Conservation (phyloP, 2,888 invertebrate genomes). For the Platycheirus albimanus region DNA sequence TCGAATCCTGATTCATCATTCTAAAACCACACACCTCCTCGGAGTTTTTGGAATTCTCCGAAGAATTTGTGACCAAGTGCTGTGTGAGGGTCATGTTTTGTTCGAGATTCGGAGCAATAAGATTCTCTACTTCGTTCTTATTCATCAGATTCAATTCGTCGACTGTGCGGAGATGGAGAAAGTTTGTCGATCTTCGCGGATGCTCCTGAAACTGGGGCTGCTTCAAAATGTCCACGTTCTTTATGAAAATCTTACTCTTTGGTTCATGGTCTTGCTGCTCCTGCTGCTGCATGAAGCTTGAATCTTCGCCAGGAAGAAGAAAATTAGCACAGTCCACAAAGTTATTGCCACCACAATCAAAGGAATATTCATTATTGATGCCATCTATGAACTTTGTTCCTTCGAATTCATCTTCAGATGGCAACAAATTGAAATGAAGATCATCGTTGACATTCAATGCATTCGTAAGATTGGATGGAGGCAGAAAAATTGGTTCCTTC, state of each 20-base stretch:
- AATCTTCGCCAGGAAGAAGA: slow-evolving; percentile 49
- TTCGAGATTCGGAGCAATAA: slow-evolving; percentile 80
- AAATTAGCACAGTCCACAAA: slow-evolving; percentile 62
- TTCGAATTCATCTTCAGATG: slow-evolving; percentile 42
- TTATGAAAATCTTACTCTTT: slow-evolving; percentile 80
- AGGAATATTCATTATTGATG: slow-evolving; percentile 49
- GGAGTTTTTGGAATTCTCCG: slow-evolving; percentile 75
- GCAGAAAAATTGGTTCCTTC: slow-evolving; percentile 80
- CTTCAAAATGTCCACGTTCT: slow-evolving; percentile 80
- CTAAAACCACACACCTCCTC: slow-evolving; percentile 60
- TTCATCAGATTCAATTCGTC: slow-evolving; percentile 82
- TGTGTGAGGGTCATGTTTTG: slow-evolving; percentile 62
- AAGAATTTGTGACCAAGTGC: slow-evolving; percentile 59
- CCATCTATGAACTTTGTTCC: slow-evolving; percentile 46
- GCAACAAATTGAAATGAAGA: slow-evolving; percentile 65
- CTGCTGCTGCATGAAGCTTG: slow-evolving; percentile 49
- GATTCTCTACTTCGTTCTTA: slow-evolving; percentile 81
- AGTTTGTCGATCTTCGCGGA: slow-evolving; percentile 77
- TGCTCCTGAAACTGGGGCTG: slow-evolving; percentile 78
- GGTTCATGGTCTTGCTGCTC: slow-evolving; percentile 46
- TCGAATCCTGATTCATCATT: slow-evolving; percentile 54
- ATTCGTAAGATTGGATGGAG: slow-evolving; percentile 74
- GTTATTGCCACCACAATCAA: slow-evolving; percentile 56
- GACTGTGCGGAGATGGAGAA: slow-evolving; percentile 81
- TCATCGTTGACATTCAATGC: slow-evolving; percentile 73